Conservation (phyloP, 2,113 vertebrate genomes). For the Dipodomys merriami region DNA sequence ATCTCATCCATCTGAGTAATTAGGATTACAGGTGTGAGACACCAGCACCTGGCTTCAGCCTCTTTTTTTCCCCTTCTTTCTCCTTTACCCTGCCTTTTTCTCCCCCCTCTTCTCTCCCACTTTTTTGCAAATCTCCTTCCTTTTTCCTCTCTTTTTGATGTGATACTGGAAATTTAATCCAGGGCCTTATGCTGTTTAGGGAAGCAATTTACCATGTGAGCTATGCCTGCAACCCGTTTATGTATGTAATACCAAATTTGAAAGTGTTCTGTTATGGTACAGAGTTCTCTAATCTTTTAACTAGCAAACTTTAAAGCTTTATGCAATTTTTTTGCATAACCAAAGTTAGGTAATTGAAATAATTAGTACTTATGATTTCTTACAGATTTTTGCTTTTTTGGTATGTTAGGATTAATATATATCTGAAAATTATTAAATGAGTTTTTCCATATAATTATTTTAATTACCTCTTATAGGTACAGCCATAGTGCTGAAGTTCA, state of each 20-base stretch:
- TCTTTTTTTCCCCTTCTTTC: no score
- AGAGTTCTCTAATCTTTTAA: constrained; percentile 23
- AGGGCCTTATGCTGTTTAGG: background rate
- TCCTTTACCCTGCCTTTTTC: no score
- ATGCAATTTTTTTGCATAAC: background rate
- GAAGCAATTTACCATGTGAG: background rate
- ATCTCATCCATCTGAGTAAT: no score
- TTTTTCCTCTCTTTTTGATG: no score
- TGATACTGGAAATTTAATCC: background rate
- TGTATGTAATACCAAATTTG: constrained; percentile 34
- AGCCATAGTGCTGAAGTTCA: constrained; percentile 99
- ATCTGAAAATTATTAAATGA: constrained; percentile 8
- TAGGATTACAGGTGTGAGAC: no score
- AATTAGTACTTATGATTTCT: background rate
- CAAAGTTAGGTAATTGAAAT: constrained; percentile 31
- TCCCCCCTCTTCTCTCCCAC: no score
- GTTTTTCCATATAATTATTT: constrained; percentile 36
- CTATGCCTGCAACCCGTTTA: background rate
- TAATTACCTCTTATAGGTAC: constrained; percentile 88
- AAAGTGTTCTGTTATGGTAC: constrained; percentile 35
- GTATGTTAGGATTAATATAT: background rate
- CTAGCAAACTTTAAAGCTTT: background rate
- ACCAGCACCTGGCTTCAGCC: no score
- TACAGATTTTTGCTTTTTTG: background rate
- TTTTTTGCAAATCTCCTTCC: no score